Base-by-base conservation (phyloP, 1,140 invertebrate species). In the Caerostris darwini region DNA sequence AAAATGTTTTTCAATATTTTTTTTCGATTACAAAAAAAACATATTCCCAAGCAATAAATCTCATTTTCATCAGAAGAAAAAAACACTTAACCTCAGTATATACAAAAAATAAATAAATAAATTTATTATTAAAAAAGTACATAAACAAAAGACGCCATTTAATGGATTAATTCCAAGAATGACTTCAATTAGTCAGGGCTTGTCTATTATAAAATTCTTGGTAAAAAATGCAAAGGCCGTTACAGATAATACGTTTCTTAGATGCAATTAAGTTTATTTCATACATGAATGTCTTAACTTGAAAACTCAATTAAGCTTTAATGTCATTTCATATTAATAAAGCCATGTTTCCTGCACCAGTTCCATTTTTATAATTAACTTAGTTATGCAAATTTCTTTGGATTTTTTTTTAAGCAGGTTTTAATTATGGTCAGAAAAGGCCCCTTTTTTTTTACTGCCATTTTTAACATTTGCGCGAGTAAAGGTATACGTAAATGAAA, bases 321-420 rank as follows among this genome's bases (percentile, higher is more conserved):
- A 67, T 67, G 61, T 67, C 61, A 67, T 12, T 12, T 67, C 14
- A n/a, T n/a, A 67, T 67, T 67, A 67, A 67, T 67, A 67, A 67
- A 67, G 4, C 61, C 4, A 67, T 67, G 61, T 4, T 67, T n/a
- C 61, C 3, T 2, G 12, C 61, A 67, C 61, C 1, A 67, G 61
- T 67, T 3, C 61, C 61, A 67, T 67, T 67, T 67, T 67, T 67
- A n/a, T 67, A 67, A 67, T 67, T 67, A 67, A 67, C 61, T n/a
- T 67, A 14, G 61, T 10, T 67, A 67, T 67, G 61, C 61, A 67
- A 67, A 67, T 67, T 67, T n/a, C 17, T 5, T 34, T 7, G 17
- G 14, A 5, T 67, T n/a, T 67, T 67, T 67, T 67, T 17, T n/a
- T 17, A 64, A 64, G 61, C 10, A 64, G 1, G 12, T 64, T 17